Conservation (phyloP, 2,113 vertebrate genomes). For the Leucosticte australis region DNA sequence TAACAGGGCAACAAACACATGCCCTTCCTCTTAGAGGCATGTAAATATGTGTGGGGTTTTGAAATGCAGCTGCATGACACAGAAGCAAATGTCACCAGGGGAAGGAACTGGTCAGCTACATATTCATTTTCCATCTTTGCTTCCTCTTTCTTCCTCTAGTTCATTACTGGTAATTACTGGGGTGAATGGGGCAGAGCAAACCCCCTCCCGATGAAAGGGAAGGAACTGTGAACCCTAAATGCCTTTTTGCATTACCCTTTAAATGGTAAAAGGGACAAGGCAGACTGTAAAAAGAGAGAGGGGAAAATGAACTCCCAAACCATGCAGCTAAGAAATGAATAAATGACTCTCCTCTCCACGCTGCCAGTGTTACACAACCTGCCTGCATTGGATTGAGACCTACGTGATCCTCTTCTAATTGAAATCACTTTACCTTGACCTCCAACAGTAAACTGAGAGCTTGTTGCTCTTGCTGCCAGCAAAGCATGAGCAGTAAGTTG, state of each 20-base stretch:
- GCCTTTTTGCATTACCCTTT: background rate
- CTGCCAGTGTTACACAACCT: conserved; percentile 66
- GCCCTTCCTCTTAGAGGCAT: background rate
- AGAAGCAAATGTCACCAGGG: background rate
- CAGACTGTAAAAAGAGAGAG: background rate
- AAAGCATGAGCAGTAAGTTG: conserved; percentile 52
- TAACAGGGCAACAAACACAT: background rate
- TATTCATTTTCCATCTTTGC: background rate
- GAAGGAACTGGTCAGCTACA: background rate
- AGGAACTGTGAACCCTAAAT: background rate
- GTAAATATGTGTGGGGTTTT: background rate
- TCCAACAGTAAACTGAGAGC: conserved; percentile 68
- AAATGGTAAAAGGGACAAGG: background rate
- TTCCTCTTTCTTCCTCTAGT: background rate
- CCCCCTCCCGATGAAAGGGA: background rate
- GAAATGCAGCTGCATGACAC: background rate
- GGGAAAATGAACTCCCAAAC: conserved; percentile 31
- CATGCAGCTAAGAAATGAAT: conserved; percentile 45
- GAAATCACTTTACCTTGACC: conserved; percentile 78
- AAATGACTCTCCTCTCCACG: conserved; percentile 50
- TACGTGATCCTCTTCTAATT: conserved; percentile 75
- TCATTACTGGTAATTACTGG: background rate
- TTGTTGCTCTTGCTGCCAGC: conserved; percentile 63
- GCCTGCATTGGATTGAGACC: conserved; percentile 73
- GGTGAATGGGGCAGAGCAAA: background rate